These are phyloP conservation scores for Peucedramus taeniatus DNA, from an alignment of 2,113 vertebrate genomes.

Conservation along the genomic window DNA sequence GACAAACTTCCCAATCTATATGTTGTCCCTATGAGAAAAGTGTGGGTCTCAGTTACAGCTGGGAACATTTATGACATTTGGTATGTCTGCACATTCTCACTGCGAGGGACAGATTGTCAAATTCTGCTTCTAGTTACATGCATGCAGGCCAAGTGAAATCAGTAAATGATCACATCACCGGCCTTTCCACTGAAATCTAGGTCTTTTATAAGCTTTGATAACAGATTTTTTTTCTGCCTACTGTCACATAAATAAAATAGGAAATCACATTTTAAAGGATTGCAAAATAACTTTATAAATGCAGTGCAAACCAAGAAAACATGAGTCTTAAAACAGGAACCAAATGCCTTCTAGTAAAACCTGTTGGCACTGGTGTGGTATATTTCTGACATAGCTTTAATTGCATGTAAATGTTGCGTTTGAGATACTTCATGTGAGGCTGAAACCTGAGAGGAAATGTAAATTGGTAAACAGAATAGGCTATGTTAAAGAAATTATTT, in stretches of 20 bases:
- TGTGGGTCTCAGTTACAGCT: slow-evolving; percentile 49
- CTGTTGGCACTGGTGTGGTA: background rate
- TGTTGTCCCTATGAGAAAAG: slow-evolving; percentile 39
- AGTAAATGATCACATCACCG: background rate
- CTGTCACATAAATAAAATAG: slow-evolving; percentile 66
- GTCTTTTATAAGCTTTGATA: slow-evolving; percentile 53
- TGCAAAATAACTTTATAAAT: slow-evolving; percentile 44
- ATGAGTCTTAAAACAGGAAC: background rate
- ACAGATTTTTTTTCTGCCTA: slow-evolving; percentile 32
- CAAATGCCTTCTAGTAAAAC: background rate
- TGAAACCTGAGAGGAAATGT: slow-evolving; percentile 29
- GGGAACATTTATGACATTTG: slow-evolving; percentile 62
- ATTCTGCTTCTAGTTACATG: slow-evolving; percentile 51
- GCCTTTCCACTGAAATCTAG: slow-evolving; percentile 46
- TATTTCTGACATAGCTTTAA: background rate
- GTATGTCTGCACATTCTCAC: slow-evolving; percentile 63
- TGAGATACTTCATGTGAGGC: background rate
- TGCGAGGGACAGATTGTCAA: slow-evolving; percentile 42
- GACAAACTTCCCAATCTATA: slow-evolving; percentile 47
- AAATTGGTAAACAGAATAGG: background rate
- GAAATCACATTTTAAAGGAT: slow-evolving; percentile 65
- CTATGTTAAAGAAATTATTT: background rate
- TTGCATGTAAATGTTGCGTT: slow-evolving; percentile 11
- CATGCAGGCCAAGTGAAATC: background rate
- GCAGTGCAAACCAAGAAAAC: slow-evolving; percentile 14